Base-by-base conservation (phyloP, 2,113 vertebrate species). In the Coptodon rendalli region DNA sequence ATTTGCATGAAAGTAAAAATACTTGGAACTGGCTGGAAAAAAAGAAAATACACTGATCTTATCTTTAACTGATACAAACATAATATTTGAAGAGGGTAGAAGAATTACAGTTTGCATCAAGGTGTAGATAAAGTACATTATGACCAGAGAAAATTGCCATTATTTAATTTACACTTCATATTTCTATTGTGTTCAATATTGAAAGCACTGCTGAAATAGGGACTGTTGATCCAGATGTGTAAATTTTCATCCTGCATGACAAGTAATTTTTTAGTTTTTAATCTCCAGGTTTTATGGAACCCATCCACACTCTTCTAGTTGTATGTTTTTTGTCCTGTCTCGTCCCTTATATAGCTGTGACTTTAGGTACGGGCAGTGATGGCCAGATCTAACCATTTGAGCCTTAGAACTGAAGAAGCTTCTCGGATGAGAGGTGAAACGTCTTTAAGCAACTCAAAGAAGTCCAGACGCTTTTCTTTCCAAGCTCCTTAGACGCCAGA, bases 31-130 rank as follows among this genome's bases (percentile, higher is more conserved):
- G 9, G 22, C 22, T 27, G 38, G 8, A 24, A 63, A 40, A 61
- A 63, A 43, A 43, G 10, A 2, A 73, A 24, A 73, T 17, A 27
- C 40, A 5, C 43, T 48, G 14, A 48, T 73, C 40, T 45, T 29
- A 48, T 29, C 0, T 45, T 48, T 48, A 48, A 27, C 0, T 2
- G 68, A 76, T 76, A 17, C 14, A 48, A 76, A 76, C 14, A 0
- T 48, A 17, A 29, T 48, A 45, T 13, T 29, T 17, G 11, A 76
- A 48, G 24, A 76, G 0, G 2, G 68, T 14, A 29, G 40, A 16
- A 71, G 66, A 73, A 48, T 14, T 29, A 22, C 2, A 29, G 14
- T 73, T 73, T 73, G 6, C 13, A 29, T 16, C 68, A 48, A 73
- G 68, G 38, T 71, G 38, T 24, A 24, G n/a, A 71, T 71, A 6